Evolutionary conservation across 64 coral and sea anemone species (phyloP), one percentile per base, ranked within the genome.

Genomic region (Actinia equina): DNA sequence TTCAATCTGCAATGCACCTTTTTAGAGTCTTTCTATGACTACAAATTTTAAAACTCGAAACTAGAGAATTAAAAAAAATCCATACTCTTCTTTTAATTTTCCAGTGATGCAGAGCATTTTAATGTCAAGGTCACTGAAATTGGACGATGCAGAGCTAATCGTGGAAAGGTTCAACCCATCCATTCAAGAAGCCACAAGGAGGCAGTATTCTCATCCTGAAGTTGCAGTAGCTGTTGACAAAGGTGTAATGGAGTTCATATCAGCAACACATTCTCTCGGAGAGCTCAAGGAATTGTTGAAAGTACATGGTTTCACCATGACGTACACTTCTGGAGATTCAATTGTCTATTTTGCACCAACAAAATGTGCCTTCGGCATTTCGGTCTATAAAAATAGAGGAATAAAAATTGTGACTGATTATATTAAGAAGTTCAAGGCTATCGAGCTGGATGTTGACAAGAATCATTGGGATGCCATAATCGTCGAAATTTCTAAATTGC

Each of bases 191-290:
- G n/a, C 6, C 2, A 12, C 6, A 26, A 5, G 2, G 19, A 7
- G 18, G 6, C 76, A 79, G 17, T 2, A 26, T 3, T 43, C 22
- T 19, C 22, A 79, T 13, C 4, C 2, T 8, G 76, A 79, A 27
- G n/a, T 84, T n/a, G 52, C 18, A 30, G 82, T 84, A 53, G 80
- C 80, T 19, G 82, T 84, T 19, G 82, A 84, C 6, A 42, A 26
- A 84, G 27, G 59, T 55, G 49, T 84, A 19, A 58, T 84, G 82
- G 82, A 46, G 49, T 84, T 84, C 52, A 59, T 58, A 13, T 45
- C 14, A 18, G 26, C n/a, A 23, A 56, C 43, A 26, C 4, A 46
- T 42, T 55, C 17, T 44, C 14, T 52, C 19, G 11, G 19, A 1
- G 52, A 55, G 49, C 82, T 84, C 1, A 30, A 45, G 17, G 49